Conservation (phyloP, 2,797 vertebrate genomes). For the Erpetoichthys calabaricus region DNA sequence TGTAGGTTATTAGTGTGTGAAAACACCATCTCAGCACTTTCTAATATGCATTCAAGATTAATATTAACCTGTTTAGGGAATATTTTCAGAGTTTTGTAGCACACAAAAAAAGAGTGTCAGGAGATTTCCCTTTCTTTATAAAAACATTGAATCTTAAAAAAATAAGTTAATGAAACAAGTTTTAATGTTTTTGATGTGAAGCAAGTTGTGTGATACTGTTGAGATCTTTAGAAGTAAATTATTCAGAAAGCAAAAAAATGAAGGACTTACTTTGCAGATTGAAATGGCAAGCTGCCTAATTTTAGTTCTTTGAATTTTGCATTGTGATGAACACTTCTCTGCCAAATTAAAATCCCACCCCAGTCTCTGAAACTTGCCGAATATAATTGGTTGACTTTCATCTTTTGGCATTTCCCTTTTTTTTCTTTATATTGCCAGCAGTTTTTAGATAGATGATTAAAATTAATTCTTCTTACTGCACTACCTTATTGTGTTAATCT, state of each 20-base stretch:
- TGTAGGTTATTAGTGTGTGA: too few species aligned
- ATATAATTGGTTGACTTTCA: background rate
- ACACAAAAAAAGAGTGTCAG: too few species aligned
- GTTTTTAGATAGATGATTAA: background rate
- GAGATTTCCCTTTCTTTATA: too few species aligned
- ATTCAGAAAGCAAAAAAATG: background rate
- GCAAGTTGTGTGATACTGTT: too few species aligned
- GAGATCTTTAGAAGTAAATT: too few species aligned
- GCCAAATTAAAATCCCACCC: background rate
- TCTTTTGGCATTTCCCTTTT: background rate
- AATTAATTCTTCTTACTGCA: background rate
- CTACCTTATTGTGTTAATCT: background rate
- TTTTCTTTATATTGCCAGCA: background rate
- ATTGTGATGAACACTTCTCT: background rate
- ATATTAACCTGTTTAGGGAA: too few species aligned
- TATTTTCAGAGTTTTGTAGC: too few species aligned
- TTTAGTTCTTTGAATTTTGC: background rate
- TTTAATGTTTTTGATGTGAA: too few species aligned
- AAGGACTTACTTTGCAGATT: background rate
- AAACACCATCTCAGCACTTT: too few species aligned
- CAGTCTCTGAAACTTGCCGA: background rate
- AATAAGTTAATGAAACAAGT: too few species aligned
- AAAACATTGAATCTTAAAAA: too few species aligned
- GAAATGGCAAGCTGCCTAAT: background rate
- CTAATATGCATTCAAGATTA: too few species aligned